phyloP scores from a whole-genome alignment of 1,140 invertebrate species.

The Popillia japonica region DNA sequence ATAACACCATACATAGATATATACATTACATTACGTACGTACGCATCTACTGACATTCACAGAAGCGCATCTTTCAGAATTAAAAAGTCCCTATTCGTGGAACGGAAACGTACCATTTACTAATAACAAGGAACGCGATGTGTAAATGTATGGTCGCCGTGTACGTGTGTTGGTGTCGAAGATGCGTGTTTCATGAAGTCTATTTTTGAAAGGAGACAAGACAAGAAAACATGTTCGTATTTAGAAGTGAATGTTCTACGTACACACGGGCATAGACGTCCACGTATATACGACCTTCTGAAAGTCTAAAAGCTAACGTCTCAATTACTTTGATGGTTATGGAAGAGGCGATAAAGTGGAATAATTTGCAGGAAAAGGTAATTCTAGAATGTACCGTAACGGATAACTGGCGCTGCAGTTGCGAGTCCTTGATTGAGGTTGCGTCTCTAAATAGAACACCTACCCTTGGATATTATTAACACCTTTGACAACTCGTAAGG shows the following conservation, averaged over 20 bases:
- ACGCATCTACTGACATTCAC: constrained; percentile 4
- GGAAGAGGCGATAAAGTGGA: too few species aligned
- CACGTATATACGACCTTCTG: too few species aligned
- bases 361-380: too few species aligned
- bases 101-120: constrained; percentile 34
- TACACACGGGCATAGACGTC: neutral
- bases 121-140: constrained; percentile 20
- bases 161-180: neutral
- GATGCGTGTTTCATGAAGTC: constrained; percentile 17
- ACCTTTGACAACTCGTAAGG: too few species aligned
- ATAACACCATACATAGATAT: constrained; percentile 8
- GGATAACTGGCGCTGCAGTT: too few species aligned
- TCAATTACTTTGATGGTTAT: too few species aligned
- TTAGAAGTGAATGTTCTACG: constrained; percentile 4
- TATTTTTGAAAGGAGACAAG: constrained; percentile 35
- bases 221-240: constrained; percentile 32
- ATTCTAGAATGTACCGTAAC: too few species aligned
- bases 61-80: constrained; percentile 30
- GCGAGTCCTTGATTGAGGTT: too few species aligned
- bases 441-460: too few species aligned
- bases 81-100: constrained; percentile 32
- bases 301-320: too few species aligned
- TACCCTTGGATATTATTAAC: too few species aligned
- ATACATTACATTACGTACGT: constrained; percentile 21
- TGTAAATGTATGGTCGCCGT: constrained; percentile 1